These are phyloP conservation scores for Acrocephalus arundinaceus DNA, from an alignment of 2,113 vertebrate species.

Conservation along the genomic window DNA sequence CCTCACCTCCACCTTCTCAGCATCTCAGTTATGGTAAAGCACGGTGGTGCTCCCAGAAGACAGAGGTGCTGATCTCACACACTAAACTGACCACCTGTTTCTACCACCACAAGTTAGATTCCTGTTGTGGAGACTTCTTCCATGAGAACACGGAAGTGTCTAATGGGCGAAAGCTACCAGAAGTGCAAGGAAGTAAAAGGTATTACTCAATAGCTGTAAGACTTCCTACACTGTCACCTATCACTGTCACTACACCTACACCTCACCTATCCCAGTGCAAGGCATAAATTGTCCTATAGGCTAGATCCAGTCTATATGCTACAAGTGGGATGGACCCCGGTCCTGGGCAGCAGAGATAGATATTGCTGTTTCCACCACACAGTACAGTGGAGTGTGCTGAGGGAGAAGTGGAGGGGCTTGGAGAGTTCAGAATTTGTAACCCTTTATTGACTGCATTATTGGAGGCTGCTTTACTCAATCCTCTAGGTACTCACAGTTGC, in stretches of 20 bases:
- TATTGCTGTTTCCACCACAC: background rate
- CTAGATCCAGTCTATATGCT: background rate
- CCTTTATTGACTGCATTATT: background rate
- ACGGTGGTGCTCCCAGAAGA: background rate
- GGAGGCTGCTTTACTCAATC: background rate
- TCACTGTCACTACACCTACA: background rate
- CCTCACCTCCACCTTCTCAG: background rate
- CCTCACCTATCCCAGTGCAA: background rate
- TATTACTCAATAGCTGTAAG: background rate
- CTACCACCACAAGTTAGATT: background rate
- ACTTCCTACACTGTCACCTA: background rate
- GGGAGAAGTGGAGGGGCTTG: background rate
- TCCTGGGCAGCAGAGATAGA: background rate
- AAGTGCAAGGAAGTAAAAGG: background rate
- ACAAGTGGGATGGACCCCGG: background rate
- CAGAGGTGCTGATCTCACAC: background rate
- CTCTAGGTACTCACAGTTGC: background rate
- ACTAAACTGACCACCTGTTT: rapidly evolving
- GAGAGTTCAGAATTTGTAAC: background rate
- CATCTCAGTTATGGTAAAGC: background rate
- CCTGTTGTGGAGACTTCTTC: background rate
- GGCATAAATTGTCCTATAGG: background rate
- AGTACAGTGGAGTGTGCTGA: background rate
- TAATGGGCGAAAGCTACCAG: background rate
- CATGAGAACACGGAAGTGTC: background rate